Base-by-base conservation (phyloP, 2,797 vertebrate species). In the Schizothorax lantsangensis region DNA sequence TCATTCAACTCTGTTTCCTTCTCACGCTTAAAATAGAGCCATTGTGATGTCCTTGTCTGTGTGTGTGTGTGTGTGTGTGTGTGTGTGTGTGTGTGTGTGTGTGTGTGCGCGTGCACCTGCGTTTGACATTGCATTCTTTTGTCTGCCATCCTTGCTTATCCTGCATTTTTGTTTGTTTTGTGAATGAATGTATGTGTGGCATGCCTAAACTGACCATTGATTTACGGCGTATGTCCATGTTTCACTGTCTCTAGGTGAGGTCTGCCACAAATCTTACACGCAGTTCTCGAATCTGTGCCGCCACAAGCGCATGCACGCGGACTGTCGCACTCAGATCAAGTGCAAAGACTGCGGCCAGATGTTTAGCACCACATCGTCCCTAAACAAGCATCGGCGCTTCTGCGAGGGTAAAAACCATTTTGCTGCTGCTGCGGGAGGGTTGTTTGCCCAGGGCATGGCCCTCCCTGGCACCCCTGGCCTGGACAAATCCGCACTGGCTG, bases 321-420 rank as follows among this genome's bases (percentile, higher is more conserved):
- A 99, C 96, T 99, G 98, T 96, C 97, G 98, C 93, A 99, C 98
- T 85, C 98, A 99, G 96, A 99, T 99, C 95, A 99, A 99, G 95
- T 99, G 98, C 95, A 99, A 99, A 95, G 98, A 99, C 96, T 99
- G 98, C 91, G 98, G 98, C 92, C 98, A 99, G 96, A 99, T 99
- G 98, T 99, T 99, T 96, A 99, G 98, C 96, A 99, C 98, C 95
- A 99, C 98, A 88, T 99, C 98, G 87, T 99, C 98, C 91, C 97
- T 99, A 94, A 99, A 99, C 96, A 99, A 99, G 95, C 98, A 99
- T 93, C 97, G 98, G 91, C 97, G 98, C 93, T 99, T 99, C 96
- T 99, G 98, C 93, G 98, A 99, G 95, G 98, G 98, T 90, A 99
- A 99, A 95, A 99, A 99, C 94, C 98, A 99, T 97, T 99, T 99